Evolutionary conservation across 2,888 invertebrate species (phyloP).

Genomic region (Craniophora ligustri): DNA sequence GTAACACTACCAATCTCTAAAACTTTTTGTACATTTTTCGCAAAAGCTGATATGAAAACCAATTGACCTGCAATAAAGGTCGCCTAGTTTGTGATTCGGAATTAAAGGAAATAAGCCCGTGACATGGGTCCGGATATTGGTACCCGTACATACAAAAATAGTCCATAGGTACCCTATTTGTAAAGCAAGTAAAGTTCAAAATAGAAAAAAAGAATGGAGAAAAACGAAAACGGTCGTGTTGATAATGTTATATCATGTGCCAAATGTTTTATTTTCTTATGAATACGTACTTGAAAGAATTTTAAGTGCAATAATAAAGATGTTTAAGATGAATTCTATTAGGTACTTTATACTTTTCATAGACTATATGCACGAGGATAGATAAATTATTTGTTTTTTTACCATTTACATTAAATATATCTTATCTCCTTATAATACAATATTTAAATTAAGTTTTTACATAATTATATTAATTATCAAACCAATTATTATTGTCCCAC

Average conservation of each 20-base stretch:
- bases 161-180: slow-evolving; percentile 21
- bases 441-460: no score
- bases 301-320: no score
- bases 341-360: no score
- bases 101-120: slow-evolving; percentile 52
- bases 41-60: slow-evolving; percentile 41
- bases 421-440: no score
- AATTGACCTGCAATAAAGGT: slow-evolving; percentile 48
- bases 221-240: not conserved
- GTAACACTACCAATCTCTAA: slow-evolving; percentile 30
- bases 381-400: no score
- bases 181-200: slow-evolving; percentile 17
- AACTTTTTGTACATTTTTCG: slow-evolving; percentile 6
- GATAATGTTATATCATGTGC: slow-evolving; percentile 4
- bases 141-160: slow-evolving; percentile 29
- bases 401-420: no score
- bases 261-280: not conserved
- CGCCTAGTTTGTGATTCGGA: slow-evolving; percentile 32
- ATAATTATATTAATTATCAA: no score
- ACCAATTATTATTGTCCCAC: no score
- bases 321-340: no score
- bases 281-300: no score
- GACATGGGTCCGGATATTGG: slow-evolving; percentile 52
- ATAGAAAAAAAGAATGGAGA: slow-evolving; percentile 3
- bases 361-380: no score